These are phyloP conservation scores for Triplophysa siluroides DNA, from an alignment of 2,113 vertebrate species.

Conservation along the genomic window DNA sequence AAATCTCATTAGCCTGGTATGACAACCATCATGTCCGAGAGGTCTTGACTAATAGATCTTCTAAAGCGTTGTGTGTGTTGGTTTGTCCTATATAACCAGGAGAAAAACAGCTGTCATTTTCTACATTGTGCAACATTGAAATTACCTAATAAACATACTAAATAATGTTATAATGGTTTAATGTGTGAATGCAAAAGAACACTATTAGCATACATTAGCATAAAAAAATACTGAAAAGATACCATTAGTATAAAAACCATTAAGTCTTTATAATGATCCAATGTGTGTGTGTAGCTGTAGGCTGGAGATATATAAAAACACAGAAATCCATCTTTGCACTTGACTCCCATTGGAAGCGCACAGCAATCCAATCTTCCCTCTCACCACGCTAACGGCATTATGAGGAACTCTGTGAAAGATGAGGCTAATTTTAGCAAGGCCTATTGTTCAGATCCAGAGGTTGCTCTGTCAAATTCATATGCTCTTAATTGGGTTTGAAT, in stretches of 20 bases:
- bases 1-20: no score
- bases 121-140: no score
- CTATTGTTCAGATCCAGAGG: slow-evolving; percentile 63
- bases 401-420: slow-evolving; percentile 69
- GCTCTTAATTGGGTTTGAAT: slow-evolving; percentile 39
- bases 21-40: no score
- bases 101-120: no score
- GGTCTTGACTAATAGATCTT: no score
- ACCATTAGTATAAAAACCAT: slow-evolving; percentile 2
- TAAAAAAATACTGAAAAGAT: not conserved
- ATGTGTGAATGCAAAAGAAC: no score
- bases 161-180: no score
- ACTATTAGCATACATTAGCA: not conserved
- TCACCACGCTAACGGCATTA: slow-evolving; percentile 65
- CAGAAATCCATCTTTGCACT: slow-evolving; percentile 54
- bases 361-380: slow-evolving; percentile 59
- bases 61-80: no score
- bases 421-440: slow-evolving; percentile 69
- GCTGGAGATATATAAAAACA: slow-evolving; percentile 49
- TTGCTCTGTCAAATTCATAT: slow-evolving; percentile 15
- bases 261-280: not conserved
- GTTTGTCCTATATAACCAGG: no score
- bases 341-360: slow-evolving; percentile 58
- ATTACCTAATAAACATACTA: no score
- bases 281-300: slow-evolving; percentile 49